Percentiles rank a stretch among this genome's conserved stretches.
These are phyloP conservation scores for Muscicapa comitata DNA, from an alignment of 2,797 vertebrate species.

Conservation along the genomic window DNA sequence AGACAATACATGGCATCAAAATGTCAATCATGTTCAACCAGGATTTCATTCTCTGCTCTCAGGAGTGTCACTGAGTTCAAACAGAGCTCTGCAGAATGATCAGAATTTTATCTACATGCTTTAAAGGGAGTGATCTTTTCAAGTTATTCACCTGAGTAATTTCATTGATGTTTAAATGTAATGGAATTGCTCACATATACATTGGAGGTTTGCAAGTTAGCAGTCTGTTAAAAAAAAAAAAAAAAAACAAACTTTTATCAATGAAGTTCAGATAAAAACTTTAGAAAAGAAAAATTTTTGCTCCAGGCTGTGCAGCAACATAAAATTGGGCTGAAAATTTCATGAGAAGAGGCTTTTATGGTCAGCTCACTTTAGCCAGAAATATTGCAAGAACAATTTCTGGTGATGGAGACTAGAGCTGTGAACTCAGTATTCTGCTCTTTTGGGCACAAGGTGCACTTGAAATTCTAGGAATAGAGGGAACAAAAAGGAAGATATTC, in stretches of 20 bases:
- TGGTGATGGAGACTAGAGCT: not conserved
- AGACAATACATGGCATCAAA: not conserved
- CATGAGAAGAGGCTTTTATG: not conserved
- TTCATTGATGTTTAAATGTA: constrained; percentile 37
- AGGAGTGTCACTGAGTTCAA: not conserved
- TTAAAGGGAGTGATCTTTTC: not conserved
- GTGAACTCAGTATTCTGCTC: not conserved
- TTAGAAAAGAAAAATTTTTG: not conserved
- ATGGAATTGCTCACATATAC: not conserved
- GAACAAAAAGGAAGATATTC: not conserved
- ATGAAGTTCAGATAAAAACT: constrained; percentile 7
- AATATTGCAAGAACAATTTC: not conserved
- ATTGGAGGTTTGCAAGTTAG: not conserved
- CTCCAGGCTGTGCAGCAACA: not conserved
- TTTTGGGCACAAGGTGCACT: not conserved
- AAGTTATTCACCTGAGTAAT: constrained; percentile 35
- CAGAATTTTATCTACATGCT: not conserved
- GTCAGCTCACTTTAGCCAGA: not conserved
- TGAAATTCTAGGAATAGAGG: not conserved
- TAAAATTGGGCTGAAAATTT: constrained; percentile 8
- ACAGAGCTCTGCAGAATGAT: not conserved
- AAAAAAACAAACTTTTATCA: not conserved
- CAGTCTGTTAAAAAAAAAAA: not conserved
- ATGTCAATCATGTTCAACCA: not conserved
- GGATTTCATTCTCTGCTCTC: not conserved